These are phyloP conservation scores for Edolisoma coerulescens DNA, from an alignment of 2,113 vertebrate genomes.

Conservation along the genomic window DNA sequence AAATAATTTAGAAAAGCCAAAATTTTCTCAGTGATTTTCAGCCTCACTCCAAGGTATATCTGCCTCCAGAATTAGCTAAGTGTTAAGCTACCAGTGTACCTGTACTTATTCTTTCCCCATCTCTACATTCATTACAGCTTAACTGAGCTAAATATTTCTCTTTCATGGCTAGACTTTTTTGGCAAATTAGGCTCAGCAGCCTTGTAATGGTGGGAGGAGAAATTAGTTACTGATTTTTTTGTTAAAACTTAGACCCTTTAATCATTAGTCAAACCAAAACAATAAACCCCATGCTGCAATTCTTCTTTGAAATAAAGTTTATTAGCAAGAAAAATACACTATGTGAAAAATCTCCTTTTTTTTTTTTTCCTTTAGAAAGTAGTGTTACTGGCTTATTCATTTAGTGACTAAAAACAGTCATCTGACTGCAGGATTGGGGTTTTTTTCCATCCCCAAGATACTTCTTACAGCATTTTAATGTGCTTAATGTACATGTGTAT, in stretches of 20 bases:
- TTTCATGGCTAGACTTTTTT: neutral
- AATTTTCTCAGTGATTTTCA: neutral
- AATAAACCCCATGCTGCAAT: neutral
- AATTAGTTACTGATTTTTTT: neutral
- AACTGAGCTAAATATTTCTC: neutral
- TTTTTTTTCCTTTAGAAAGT: neutral
- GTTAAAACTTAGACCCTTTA: neutral
- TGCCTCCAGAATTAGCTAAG: neutral
- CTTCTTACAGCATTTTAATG: neutral
- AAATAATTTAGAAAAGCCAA: neutral
- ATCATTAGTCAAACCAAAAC: neutral
- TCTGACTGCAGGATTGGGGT: neutral
- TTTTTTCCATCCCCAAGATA: neutral
- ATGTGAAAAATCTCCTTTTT: neutral
- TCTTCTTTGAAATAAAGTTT: neutral
- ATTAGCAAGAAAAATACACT: neutral
- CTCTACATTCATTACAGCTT: neutral
- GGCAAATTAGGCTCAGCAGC: neutral
- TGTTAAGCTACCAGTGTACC: neutral
- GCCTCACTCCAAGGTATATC: neutral
- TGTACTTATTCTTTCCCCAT: neutral
- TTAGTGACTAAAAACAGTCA: neutral
- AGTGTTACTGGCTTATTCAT: neutral
- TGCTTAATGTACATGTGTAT: neutral
- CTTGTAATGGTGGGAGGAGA: neutral